Conservation (phyloP, 2,888 invertebrate genomes). For the Aromia moschata region DNA sequence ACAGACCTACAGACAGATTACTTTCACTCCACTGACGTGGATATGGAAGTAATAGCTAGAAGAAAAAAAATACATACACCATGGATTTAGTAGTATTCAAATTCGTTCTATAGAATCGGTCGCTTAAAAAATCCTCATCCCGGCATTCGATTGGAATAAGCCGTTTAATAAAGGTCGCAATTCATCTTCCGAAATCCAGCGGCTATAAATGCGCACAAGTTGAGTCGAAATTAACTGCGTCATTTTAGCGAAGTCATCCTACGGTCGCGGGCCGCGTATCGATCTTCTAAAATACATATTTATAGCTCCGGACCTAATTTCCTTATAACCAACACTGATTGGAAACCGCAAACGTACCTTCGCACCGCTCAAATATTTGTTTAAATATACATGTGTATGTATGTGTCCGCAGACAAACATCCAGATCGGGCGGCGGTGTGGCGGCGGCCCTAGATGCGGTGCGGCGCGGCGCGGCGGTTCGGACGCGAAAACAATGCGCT, state of each 20-base stretch:
- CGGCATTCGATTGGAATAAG: not conserved
- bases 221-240: slow-evolving; percentile 10
- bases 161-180: not conserved
- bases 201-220: not conserved
- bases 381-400: not conserved
- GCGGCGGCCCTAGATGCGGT: too few species aligned
- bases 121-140: not conserved
- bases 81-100: too few species aligned
- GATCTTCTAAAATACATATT: slow-evolving; percentile 23
- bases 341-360: slow-evolving; percentile 7
- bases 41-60: too few species aligned
- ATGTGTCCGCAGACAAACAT: too few species aligned
- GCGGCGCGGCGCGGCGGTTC: too few species aligned
- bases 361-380: slow-evolving; percentile 5
- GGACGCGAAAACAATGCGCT: too few species aligned
- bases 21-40: too few species aligned
- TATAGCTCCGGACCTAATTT: slow-evolving; percentile 17
- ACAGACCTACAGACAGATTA: too few species aligned
- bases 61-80: too few species aligned
- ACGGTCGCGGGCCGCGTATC: slow-evolving; percentile 9
- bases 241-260: slow-evolving; percentile 4
- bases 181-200: not conserved
- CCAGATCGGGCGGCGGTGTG: too few species aligned
- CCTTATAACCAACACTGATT: not conserved
- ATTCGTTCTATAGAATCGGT: not conserved